Conservation (phyloP, 2,113 vertebrate genomes). For the Elachura formosa region DNA sequence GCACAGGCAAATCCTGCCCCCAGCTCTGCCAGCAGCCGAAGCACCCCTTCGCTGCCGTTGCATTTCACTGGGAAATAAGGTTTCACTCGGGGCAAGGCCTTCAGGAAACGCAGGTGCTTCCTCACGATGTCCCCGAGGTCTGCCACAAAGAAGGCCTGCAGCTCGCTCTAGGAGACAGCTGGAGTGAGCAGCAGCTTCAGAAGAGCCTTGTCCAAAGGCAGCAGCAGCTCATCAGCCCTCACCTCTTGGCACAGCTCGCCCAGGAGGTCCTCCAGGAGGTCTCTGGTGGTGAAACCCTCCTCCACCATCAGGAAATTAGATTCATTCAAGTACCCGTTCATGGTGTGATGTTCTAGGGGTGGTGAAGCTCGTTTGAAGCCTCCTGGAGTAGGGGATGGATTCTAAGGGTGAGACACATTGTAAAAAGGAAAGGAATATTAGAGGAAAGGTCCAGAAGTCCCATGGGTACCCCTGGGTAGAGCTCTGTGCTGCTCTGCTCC, state of each 20-base stretch:
- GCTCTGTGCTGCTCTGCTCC: not conserved
- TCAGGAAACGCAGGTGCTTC: constrained; percentile 73
- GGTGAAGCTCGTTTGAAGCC: not conserved
- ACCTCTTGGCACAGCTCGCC: constrained; percentile 62
- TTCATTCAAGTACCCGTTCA: constrained; percentile 71
- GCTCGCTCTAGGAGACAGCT: constrained; percentile 29
- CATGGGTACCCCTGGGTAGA: not conserved
- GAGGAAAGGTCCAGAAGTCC: not conserved
- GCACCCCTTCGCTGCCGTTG: constrained; percentile 72
- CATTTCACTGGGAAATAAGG: constrained; percentile 75
- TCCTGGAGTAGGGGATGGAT: not conserved
- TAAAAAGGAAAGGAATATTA: not conserved
- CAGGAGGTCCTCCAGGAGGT: constrained; percentile 74
- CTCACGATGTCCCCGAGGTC: constrained; percentile 74
- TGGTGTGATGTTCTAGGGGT: not conserved
- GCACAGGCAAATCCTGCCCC: constrained; percentile 77
- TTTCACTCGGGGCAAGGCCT: constrained; percentile 71
- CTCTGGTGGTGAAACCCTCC: constrained; percentile 75
- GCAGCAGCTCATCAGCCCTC: not conserved
- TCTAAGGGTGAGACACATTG: constrained; percentile 43
- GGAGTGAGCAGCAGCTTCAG: not conserved
- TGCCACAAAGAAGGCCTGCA: constrained; percentile 73
- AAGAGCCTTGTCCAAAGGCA: not conserved
- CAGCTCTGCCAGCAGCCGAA: constrained; percentile 74
- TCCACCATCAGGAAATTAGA: constrained; percentile 76